Base-by-base conservation (phyloP, 2,888 invertebrate genomes). In the Perdita meconis region DNA sequence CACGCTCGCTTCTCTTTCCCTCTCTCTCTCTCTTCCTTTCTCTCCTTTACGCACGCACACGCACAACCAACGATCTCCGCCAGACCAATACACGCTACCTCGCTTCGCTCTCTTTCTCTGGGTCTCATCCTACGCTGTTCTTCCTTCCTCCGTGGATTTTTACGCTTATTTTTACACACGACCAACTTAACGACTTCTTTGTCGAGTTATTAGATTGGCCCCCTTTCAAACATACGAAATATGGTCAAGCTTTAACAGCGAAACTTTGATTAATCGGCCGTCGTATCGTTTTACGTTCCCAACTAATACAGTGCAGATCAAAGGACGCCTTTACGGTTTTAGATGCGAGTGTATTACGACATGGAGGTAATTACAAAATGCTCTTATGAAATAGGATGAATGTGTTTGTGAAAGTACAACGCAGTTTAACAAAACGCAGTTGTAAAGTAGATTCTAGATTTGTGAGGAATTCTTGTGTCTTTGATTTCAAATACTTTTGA, bases 161-260 rank as follows among this genome's bases (percentile, higher is more conserved):
- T 50, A 55, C n/a, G 59, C 55, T 59, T 75, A 65, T 65, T 65
- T 75, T 60, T 72, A 60, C 50, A 42, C 51, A 16, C n/a, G 26
- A 40, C 16, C 19, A 40, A 40, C 55, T 40, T 38, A 60, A 55
- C 64, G 30, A 64, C 38, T 47, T 38, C 34, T 71, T 53, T 36
- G 34, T 19, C 10, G 22, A 56, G 24, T 69, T 61, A 63, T 56
- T 63, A 56, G 34, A 51, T n/a, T 19, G 26, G 16, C 6, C 34
- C 47, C 40, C 0, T 16, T 40, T n/a, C 24, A 5, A 30, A 26
- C n/a, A 1, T 30, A 13, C 4, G 30, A 26, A 12, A 16, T 6
- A 16, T 19, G 34, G 16, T 2, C 2, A 22, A 12, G 47, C 40
- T 40, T 16, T 13, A 50, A n/a, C 10, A 24, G 44, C 30, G 50